phyloP scores from a whole-genome alignment of 2,888 invertebrate species.

The Heterodera filipjevi region DNA sequence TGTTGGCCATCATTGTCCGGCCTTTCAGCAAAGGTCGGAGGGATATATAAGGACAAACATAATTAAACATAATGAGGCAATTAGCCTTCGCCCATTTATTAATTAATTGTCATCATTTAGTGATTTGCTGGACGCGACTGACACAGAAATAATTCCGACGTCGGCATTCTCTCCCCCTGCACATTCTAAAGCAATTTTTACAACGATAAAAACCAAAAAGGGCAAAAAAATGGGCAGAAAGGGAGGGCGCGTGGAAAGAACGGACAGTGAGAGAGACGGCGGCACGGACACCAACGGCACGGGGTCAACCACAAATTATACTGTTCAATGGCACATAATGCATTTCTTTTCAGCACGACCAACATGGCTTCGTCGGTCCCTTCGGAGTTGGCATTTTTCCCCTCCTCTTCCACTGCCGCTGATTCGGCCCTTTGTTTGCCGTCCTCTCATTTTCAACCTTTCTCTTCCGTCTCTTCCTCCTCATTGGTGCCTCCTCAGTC shows the following conservation, averaged over 20 bases:
- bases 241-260: neutral
- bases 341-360: neutral
- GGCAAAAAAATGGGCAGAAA: neutral
- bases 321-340: neutral
- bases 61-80: neutral
- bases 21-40: neutral
- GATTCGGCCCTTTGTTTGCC: neutral
- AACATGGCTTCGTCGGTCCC: neutral
- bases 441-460: neutral
- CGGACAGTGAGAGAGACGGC: neutral
- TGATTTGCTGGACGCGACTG: neutral
- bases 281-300: neutral
- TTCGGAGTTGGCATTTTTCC: neutral
- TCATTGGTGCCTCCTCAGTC: too few relatives aligned
- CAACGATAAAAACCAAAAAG: constrained; percentile 14
- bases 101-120: neutral
- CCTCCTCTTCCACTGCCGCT: neutral
- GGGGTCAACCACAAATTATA: neutral
- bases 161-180: neutral
- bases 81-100: neutral
- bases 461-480: neutral
- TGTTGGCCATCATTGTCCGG: neutral
- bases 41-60: neutral
- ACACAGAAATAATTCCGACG: neutral
- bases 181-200: neutral